phyloP scores from a whole-genome alignment of 2,113 vertebrate genomes.

The Amphiprion percula region DNA sequence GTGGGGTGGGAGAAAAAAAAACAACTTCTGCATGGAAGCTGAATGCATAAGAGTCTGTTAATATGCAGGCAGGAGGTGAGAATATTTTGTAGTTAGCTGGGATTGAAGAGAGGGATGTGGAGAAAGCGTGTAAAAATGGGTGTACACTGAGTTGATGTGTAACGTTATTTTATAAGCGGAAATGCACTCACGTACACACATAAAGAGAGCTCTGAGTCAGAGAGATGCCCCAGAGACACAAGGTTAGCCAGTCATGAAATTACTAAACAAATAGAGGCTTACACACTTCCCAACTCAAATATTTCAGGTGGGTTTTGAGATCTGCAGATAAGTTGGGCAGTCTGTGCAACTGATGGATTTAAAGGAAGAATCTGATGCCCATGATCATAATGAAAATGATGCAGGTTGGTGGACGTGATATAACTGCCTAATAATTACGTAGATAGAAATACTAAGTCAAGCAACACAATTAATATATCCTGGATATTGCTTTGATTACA shows the following conservation, averaged over 20 bases:
- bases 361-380: neutral
- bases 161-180: conserved; percentile 46
- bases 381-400: neutral
- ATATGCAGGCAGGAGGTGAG: neutral
- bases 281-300: conserved; percentile 47
- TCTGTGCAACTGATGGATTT: conserved; percentile 20
- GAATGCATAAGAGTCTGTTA: neutral
- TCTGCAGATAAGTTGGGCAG: conserved; percentile 27
- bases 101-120: neutral
- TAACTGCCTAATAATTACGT: conserved; percentile 16
- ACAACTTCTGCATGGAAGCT: neutral
- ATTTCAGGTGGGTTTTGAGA: conserved; percentile 36
- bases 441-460: conserved; percentile 1
- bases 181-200: conserved; percentile 41
- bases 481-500: neutral
- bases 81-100: neutral
- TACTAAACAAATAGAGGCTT: conserved; percentile 71
- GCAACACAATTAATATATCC: neutral
- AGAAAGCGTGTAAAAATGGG: conserved; percentile 4
- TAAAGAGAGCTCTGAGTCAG: conserved; percentile 36
- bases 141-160: conserved; percentile 39
- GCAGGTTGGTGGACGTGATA: neutral
- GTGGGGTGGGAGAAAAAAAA: neutral
- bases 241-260: conserved; percentile 75
- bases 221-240: conserved; percentile 62